Base-by-base conservation (phyloP, 37 sponge, comb jelly and placozoan genomes). In the Haliclona indistincta region DNA sequence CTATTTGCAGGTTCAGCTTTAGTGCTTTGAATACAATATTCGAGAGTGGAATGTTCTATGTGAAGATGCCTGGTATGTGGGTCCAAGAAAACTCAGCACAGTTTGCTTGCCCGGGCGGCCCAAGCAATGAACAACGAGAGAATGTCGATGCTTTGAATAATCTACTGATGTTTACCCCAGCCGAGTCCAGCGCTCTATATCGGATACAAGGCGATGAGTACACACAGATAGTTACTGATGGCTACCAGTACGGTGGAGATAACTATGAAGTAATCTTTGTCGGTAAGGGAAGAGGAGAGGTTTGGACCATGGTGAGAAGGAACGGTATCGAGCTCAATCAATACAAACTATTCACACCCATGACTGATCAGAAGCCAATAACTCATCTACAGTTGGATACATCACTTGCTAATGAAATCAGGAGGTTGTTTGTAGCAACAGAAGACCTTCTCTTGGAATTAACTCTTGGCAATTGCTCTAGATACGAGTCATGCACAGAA, bases 1-100 rank as follows among this genome's bases (percentile, higher is more conserved):
- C 88, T 19, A 54, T 88, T 26, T 88, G 88, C 70, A 88, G 76
- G 47, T 88, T 81, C 45, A 56, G 63, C 15, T 88, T 88, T 71
- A 65, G 36, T 54, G 3, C 4, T 4, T n/a, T n/a, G n/a, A n/a
- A n/a, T n/a, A n/a, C n/a, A n/a, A n/a, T n/a, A n/a, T 87, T 87
- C 45, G 76, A 81, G 25, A 63, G 36, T n/a, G 81, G 70, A 5
- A 20, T 35, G 15, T 80, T 75, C 63, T 61, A 35, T 2, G 63
- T 67, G 17, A n/a, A n/a, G n/a, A n/a, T n/a, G n/a, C n/a, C n/a
- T n/a, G n/a, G n/a, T n/a, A n/a, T n/a, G n/a, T n/a, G n/a, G n/a
- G n/a, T n/a, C n/a, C n/a, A n/a, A n/a, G n/a, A n/a, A n/a, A n/a
- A n/a, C n/a, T n/a, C n/a, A n/a, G n/a, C n/a, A n/a, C n/a, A n/a